Evolutionary conservation across 2,888 invertebrate species (phyloP).

Genomic region (Phyto melanocephala): DNA sequence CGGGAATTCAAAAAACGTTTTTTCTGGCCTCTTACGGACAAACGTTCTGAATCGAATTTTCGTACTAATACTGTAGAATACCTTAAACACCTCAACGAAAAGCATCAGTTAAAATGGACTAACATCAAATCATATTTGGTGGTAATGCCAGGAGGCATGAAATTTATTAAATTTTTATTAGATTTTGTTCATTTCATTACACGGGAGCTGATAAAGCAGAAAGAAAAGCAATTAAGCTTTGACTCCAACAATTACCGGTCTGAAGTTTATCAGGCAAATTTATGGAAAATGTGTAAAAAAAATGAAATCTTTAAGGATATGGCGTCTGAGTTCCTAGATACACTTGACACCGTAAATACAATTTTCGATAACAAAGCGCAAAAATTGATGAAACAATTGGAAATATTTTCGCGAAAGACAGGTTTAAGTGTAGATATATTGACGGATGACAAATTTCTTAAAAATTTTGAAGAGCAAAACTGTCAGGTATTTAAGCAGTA

Average conservation of each 20-base stretch:
- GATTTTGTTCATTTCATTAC: slow-evolving; percentile 75
- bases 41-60: slow-evolving; percentile 75
- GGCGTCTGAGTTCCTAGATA: slow-evolving; percentile 71
- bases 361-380: slow-evolving; percentile 66
- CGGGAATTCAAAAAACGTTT: slow-evolving; percentile 77
- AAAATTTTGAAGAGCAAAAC: slow-evolving; percentile 69
- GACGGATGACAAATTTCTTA: slow-evolving; percentile 67
- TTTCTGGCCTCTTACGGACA: slow-evolving; percentile 78
- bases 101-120: slow-evolving; percentile 74
- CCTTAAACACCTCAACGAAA: slow-evolving; percentile 75
- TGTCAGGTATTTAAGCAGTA: slow-evolving; percentile 61
- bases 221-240: slow-evolving; percentile 69
- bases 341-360: slow-evolving; percentile 66
- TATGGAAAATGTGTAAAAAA: slow-evolving; percentile 68
- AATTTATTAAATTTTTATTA: slow-evolving; percentile 75
- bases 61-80: slow-evolving; percentile 76
- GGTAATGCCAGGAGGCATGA: slow-evolving; percentile 78
- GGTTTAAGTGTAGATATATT: slow-evolving; percentile 59
- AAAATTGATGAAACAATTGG: slow-evolving; percentile 60
- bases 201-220: slow-evolving; percentile 73
- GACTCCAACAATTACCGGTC: slow-evolving; percentile 40
- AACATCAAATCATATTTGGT: slow-evolving; percentile 76
- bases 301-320: slow-evolving; percentile 72
- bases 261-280: slow-evolving; percentile 61
- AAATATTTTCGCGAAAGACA: slow-evolving; percentile 66